phyloP scores from a whole-genome alignment of 2,888 invertebrate species.

The Lepidocyrtoides sp. region DNA sequence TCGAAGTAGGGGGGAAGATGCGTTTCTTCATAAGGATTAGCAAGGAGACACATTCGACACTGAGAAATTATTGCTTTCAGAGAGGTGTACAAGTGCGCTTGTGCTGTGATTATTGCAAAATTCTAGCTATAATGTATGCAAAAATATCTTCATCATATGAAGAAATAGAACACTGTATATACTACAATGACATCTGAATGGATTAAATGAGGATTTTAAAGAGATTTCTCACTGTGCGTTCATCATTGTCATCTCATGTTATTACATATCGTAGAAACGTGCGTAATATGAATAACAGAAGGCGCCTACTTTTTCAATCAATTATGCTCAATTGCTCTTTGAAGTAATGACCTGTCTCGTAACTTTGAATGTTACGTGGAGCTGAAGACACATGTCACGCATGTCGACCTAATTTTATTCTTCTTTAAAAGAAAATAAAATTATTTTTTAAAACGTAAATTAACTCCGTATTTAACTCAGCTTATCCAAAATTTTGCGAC shows the following conservation, averaged over 20 bases:
- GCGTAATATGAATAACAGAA: not conserved
- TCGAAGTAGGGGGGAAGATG: not conserved
- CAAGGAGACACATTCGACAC: not conserved
- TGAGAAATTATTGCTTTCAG: not conserved
- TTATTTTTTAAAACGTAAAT: not conserved
- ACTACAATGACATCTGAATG: not conserved
- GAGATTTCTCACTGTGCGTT: not conserved
- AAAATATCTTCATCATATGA: not conserved
- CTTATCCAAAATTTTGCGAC: not conserved
- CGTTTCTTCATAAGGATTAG: not conserved
- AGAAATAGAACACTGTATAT: not conserved
- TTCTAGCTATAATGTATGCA: not conserved
- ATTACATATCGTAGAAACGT: not conserved
- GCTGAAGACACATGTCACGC: not conserved
- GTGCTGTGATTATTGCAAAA: not conserved
- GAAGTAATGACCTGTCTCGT: not conserved
- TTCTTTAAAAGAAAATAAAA: not conserved
- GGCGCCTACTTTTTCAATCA: slow-evolving; percentile 3
- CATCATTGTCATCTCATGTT: not conserved
- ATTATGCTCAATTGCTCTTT: not conserved
- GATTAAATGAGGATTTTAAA: not conserved
- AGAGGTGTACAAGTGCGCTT: not conserved
- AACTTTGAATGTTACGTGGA: not conserved
- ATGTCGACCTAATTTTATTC: slow-evolving; percentile 42
- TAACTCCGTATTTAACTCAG: not conserved